Base-by-base conservation (phyloP, 2,113 vertebrate species). In the Hippoglossus stenolepis region DNA sequence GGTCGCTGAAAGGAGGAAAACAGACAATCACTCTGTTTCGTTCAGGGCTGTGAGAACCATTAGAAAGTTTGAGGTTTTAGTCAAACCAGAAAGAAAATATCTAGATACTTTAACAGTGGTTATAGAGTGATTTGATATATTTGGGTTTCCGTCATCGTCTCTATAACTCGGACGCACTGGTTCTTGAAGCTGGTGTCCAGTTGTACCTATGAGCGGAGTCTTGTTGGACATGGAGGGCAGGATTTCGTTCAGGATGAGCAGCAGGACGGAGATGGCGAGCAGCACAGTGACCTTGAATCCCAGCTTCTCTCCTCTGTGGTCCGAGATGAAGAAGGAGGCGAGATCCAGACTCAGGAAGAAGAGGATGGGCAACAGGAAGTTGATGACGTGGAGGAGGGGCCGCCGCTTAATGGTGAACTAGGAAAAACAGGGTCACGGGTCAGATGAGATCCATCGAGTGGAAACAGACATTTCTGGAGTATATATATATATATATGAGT, bases 261-360 rank as follows among this genome's bases (percentile, higher is more conserved):
- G 84, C 72, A 94, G 89, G 24, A 94, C 93, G 0, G 94, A 94
- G 59, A 93, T 93, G 77, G 91, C 91, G 53, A 94, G 75, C 45
- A 93, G 84, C 53, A 94, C 89, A 0, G 94, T 94, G 53, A 93
- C 90, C 70, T 94, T 94, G 71, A 94, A 94, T 73, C 92, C 83
- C 35, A 94, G 45, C 68, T 96, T 96, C 75, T 96, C 95, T 26
- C 93, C 91, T 0, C 93, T 89, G 53, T 90, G 82, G 81, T 94
- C 94, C 51, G 94, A 88, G 40, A 96, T 95, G 2, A 94, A 93
- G 79, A 94, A 62, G 74, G 95, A 94, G 26, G 93, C 88, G 47
- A 96, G 81, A 60, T 96, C 95, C 90, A 96, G 87, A 43, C 79
- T 54, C 11, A 96, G 89, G 78, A 96, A 94, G 75, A 93, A 93